Evolutionary conservation across 2,888 invertebrate species (phyloP).

Genomic region (Meliscaeva auricollis): DNA sequence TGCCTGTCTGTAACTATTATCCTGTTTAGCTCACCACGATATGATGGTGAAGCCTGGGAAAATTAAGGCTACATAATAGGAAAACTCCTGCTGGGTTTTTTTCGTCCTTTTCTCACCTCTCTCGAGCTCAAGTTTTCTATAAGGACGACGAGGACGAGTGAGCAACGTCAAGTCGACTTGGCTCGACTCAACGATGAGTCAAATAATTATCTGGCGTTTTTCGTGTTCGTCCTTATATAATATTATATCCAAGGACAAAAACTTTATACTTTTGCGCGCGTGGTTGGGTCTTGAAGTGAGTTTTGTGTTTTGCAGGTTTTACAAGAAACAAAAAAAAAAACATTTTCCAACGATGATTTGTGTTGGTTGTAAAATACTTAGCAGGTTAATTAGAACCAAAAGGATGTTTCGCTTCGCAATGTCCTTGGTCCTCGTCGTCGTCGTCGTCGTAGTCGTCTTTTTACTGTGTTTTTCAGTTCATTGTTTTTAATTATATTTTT

Average conservation of each 20-base stretch:
- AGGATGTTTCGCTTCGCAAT: constrained; percentile 30
- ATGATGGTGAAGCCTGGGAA: constrained; percentile 32
- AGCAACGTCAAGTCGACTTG: constrained; percentile 12
- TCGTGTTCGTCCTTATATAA: constrained; percentile 39
- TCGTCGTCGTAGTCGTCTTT: constrained; percentile 4
- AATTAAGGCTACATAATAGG: constrained; percentile 33
- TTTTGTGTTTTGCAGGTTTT: constrained; percentile 35
- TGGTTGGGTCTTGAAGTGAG: constrained; percentile 14
- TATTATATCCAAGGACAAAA: constrained; percentile 51
- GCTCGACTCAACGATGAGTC: constrained; percentile 15
- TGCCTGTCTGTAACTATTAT: constrained; percentile 58
- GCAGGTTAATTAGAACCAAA: constrained; percentile 67
- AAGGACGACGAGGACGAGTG: constrained; percentile 34
- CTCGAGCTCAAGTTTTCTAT: background rate
- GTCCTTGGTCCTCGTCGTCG: constrained; percentile 35
- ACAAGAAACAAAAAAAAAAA: constrained; percentile 14
- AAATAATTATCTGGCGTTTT: constrained; percentile 52
- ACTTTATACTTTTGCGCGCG: constrained; percentile 23
- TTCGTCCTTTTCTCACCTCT: constrained; percentile 34
- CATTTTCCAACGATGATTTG: constrained; percentile 49
- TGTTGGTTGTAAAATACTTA: constrained; percentile 67
- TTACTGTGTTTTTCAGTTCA: constrained; percentile 3
- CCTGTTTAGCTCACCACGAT: constrained; percentile 60
- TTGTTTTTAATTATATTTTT: constrained; percentile 56
- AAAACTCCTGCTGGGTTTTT: constrained; percentile 46